Evolutionary conservation across 2,888 invertebrate genomes (phyloP), one percentile per base, ranked within the genome.

Genomic region (Tanytarsus gracilentus): DNA sequence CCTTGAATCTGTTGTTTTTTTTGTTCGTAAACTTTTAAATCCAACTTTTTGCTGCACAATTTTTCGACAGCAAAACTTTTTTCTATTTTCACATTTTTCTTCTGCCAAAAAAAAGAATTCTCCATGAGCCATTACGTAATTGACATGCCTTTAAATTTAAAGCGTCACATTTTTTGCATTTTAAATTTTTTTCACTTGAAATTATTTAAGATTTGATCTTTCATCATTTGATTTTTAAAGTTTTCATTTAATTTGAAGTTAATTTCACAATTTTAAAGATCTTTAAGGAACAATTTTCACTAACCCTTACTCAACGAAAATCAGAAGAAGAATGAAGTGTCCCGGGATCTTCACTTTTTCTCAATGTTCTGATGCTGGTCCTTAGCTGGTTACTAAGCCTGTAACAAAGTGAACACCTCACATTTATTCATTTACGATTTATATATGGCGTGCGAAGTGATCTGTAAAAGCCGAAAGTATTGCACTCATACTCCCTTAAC

Each of bases 331-430:
- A 55, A 39, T 55, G 33, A 33, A 58, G 56, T 56, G 33, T 56
- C 56, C 26, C 56, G 40, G 39, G 36, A 8, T 16, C 25, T 25
- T 61, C 55, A 26, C 44, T 62, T 48, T 39, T 25, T 25, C 48
- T 30, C 21, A 58, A 30, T 29, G 27, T 27, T 58, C 52, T 58
- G 30, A 48, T 44, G 44, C 44, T 58, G 48, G 58, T 58, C 18
- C 58, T 58, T 48, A 58, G 58, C 58, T 58, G 58, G 58, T 40
- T 58, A 58, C 58, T 58, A 58, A 58, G 58, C 33, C 39, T 48
- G 30, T 48, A 58, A 58, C 58, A 58, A 60, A 60, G 50, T 60
- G 60, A 60, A 60, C 60, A 33, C 60, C 49, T 25, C 49, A 36
- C 27, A 60, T 60, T 60, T 49, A 49, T 60, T 58, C 48, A 29